Evolutionary conservation across 2,888 invertebrate species (phyloP).

Genomic region (Torymus aiolomorphi): DNA sequence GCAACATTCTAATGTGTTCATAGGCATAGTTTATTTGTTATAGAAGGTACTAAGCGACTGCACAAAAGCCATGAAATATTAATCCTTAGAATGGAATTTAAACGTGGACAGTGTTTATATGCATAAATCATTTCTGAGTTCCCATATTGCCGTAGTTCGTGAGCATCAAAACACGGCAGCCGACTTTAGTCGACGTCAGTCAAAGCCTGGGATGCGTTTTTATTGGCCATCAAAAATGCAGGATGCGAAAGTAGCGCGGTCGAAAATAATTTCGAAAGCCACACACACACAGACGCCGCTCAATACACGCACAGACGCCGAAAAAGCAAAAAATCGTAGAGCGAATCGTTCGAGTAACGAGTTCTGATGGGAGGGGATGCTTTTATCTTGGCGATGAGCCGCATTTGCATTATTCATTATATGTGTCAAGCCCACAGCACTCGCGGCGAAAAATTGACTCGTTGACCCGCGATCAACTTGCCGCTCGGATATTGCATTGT

Average conservation of each 20-base stretch:
- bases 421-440: background rate
- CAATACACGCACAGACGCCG: no score
- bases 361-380: slow-evolving; percentile 13
- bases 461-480: background rate
- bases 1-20: no score
- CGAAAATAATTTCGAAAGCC: slow-evolving; percentile 21
- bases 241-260: background rate
- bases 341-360: slow-evolving; percentile 34
- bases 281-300: background rate
- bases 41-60: no score
- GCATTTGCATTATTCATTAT: slow-evolving; percentile 48
- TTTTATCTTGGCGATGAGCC: slow-evolving; percentile 32
- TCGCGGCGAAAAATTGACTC: slow-evolving; percentile 13
- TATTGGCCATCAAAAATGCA: slow-evolving; percentile 20
- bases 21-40: no score
- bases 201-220: background rate
- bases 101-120: no score
- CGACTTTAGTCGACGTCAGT: no score
- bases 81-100: no score
- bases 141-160: no score
- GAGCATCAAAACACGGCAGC: no score
- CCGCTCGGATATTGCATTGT: background rate
- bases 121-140: no score
- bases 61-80: no score
- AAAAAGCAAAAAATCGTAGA: background rate